Base-by-base conservation (phyloP, 2,888 invertebrate genomes). In the Eustalomyia histrio region DNA sequence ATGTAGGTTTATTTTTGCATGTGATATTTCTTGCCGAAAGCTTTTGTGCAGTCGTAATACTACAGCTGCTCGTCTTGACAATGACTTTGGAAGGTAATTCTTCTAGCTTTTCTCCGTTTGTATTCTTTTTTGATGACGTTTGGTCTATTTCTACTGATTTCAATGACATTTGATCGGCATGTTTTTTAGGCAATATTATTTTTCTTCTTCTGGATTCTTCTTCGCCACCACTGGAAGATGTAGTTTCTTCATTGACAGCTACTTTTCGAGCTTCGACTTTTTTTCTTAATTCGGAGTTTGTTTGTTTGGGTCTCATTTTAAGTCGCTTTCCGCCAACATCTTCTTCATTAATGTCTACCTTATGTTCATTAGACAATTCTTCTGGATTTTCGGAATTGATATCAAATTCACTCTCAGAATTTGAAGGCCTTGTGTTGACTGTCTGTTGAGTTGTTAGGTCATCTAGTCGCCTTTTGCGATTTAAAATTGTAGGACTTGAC, bases 321-420 rank as follows among this genome's bases (percentile, higher is more conserved):
- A 87, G 83, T 2, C 90, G 87, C 58, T 90, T 90, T 0, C 90
- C 90, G 0, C 90, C 90, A 18, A 90, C 85, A 82, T 89, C 89
- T 52, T 86, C 79, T 5, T 87, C 87, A n/a, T 86, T 86, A 6
- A 86, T 86, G 2, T 85, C 84, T 12, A 85, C 79, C 0, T 86
- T 78, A 8, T 58, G 50, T 35, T 67, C 79, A n/a, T 63, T 50
- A 2, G 57, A 14, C 0, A 90, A 84, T 9, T 92, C 92, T 71
- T 92, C 92, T 0, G 91, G 91, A 74, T 92, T 91, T 85, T 93
- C 93, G 0, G 92, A 91, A 75, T 87, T 87, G 0, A 84, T 76
- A 21, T 90, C 90, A 10, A 87, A 80, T 64, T 90, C 90, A 79
- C 90, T 90, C 55, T 90, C 90, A 0, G 90, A 90, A 17, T 87